Evolutionary conservation across 92 coral and sea anemone species (phyloP).

Genomic region (Zoanthus gigantus): DNA sequence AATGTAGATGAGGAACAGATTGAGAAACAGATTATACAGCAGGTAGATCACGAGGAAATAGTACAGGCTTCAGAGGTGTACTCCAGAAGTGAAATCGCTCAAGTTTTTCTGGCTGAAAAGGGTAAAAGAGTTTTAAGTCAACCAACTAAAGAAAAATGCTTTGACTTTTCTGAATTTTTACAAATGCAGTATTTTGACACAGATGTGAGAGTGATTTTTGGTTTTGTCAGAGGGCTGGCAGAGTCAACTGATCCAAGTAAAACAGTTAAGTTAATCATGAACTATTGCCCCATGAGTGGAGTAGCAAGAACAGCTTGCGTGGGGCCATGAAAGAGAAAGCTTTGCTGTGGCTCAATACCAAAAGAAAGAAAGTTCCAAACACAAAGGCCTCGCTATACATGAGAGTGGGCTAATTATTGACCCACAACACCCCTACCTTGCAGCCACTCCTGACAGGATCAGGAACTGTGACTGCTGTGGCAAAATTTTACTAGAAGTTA

Average conservation of each 20-base stretch:
- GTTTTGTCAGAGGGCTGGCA: constrained; percentile 16
- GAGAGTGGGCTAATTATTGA: constrained; percentile 60
- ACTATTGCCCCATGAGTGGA: neutral
- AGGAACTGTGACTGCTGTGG: constrained; percentile 24
- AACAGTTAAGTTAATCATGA: constrained; percentile 17
- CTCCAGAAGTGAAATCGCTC: neutral
- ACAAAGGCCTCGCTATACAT: neutral
- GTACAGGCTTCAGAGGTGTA: constrained; percentile 22
- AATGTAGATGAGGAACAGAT: constrained; percentile 18
- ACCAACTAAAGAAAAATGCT: constrained; percentile 14
- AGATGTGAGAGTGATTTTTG: constrained; percentile 17
- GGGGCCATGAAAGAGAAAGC: constrained; percentile 15
- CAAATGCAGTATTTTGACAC: neutral
- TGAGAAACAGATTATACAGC: neutral
- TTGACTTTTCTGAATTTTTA: neutral
- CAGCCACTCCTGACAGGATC: constrained; percentile 32
- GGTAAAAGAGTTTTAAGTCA: neutral
- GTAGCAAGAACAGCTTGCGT: constrained; percentile 3
- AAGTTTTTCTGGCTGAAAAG: neutral
- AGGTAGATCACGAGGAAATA: constrained; percentile 19
- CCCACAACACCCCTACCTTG: constrained; percentile 11
- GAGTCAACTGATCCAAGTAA: constrained; percentile 22
- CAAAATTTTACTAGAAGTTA: constrained; percentile 13
- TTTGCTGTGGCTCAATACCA: constrained; percentile 12
- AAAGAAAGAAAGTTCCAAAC: constrained; percentile 7